Evolutionary conservation across 2,113 vertebrate genomes (phyloP), one percentile per base, ranked within the genome.

Genomic region (Colaptes auratus): DNA sequence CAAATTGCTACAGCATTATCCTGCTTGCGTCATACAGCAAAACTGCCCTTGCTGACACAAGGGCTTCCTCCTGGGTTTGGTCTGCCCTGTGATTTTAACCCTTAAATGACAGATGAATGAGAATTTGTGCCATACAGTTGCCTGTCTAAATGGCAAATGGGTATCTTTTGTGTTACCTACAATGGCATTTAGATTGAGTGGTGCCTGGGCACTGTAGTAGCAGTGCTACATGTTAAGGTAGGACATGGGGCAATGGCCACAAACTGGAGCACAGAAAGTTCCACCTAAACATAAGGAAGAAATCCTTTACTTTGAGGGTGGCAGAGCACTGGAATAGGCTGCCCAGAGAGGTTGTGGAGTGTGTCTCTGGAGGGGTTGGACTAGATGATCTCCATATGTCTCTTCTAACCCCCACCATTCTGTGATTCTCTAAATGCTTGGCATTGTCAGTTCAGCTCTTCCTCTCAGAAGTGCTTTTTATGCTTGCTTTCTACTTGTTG

Each of bases 1-100:
- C 39, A 33, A 36, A 72, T 27, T 2, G 0, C 64, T 67, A 52
- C 67, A 48, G 33, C 0, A 0, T 11, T 61, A 15, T 59, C 46
- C 4, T 55, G 46, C 35, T 75, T 78, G 23, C n/a, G 39, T 79
- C 77, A 50, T 55, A 5, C 53, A 77, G 59, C 35, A 76, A 10
- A 80, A 15, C 74, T 56, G 33, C 50, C 53, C 52, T 25, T 89
- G 77, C 74, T 89, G 82, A 71, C 33, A 33, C 27, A 59, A 39
- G 33, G 21, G 2, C 50, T 67, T 77, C 70, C 31, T 46, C 64
- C 18, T 60, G 15, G 6, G 3, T 72, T 90, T 60, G 10, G 33
- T 78, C 65, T 81, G 44, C 6, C 12, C 80, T 35, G 21, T 44
- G 15, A 4, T 74, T 84, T 80, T 67, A 39, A 65, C 44, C 53